Base-by-base conservation (phyloP, 2,888 invertebrate species). In the Dicyrtomina minuta region DNA sequence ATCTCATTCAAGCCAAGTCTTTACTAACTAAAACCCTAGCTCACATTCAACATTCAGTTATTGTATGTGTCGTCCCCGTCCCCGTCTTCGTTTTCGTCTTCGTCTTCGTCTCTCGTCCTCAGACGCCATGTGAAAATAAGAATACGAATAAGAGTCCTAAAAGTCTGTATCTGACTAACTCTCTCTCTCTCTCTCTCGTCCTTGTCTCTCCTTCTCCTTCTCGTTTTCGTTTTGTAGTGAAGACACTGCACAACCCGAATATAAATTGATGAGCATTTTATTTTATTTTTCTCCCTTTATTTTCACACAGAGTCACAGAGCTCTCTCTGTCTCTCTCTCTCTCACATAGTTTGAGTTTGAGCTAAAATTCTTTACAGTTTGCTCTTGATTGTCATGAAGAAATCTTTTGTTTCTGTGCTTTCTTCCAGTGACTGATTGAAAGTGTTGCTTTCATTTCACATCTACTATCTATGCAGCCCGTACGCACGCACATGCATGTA, bases 221-320 rank as follows among this genome's bases (percentile, higher is more conserved):
- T 27, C 27, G 8, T 33, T 58, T 15, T 33, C 33, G 33, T 33
- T n/a, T n/a, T 33, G 33, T 33, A 33, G 33, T 33, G 8, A 33
- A 33, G 3, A 3, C 33, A 33, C 4, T 33, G 33, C 39, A 58
- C 5, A 27, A 41, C 2, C 39, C 15, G 64, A 65, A 65, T 53
- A 65, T 49, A 65, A 62, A 62, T 62, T 62, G 62, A 62, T 62
- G 62, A 49, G 64, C 20, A 51, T 17, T 53, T 65, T 56, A 13
- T 39, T 41, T 24, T 41, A 20, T 41, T 15, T 39, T 39, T 51
- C 46, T 51, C 51, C 22, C 51, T 51, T n/a, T n/a, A n/a, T n/a
- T n/a, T n/a, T 17, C 46, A 46, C n/a, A 46, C n/a, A 46, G 12
- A n/a, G n/a, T n/a, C n/a, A n/a, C n/a, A n/a, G n/a, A n/a, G n/a